These are phyloP conservation scores for Tangara arthus DNA, from an alignment of 2,797 vertebrate species.

Conservation along the genomic window DNA sequence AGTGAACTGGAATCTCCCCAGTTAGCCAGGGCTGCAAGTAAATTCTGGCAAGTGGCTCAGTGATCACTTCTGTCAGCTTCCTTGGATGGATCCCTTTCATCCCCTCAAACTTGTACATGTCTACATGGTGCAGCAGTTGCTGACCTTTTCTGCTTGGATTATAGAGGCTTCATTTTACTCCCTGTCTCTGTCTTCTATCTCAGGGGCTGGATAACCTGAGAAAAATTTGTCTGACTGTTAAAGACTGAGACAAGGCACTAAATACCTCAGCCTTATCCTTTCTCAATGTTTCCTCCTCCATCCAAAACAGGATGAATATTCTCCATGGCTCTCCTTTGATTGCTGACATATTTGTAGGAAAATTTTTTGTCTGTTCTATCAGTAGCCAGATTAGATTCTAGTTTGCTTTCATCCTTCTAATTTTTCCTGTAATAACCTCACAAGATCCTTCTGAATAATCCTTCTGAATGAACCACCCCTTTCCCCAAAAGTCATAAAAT, in stretches of 20 bases:
- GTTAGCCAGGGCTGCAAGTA: not conserved
- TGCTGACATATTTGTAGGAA: not conserved
- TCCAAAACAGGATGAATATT: not conserved
- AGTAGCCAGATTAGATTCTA: not conserved
- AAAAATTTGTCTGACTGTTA: not conserved
- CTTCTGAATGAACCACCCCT: not conserved
- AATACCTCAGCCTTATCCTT: not conserved
- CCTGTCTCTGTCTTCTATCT: not conserved
- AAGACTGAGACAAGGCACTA: not conserved
- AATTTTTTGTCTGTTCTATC: not conserved
- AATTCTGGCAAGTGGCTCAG: not conserved
- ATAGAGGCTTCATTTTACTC: not conserved
- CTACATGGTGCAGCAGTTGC: not conserved
- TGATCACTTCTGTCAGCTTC: not conserved
- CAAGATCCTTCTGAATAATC: not conserved
- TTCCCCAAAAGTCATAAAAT: not conserved
- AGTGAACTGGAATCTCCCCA: not conserved
- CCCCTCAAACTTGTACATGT: not conserved
- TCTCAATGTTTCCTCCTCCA: not conserved
- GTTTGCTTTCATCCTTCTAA: not conserved
- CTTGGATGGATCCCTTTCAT: not conserved
- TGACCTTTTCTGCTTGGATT: not conserved
- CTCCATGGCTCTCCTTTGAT: not conserved
- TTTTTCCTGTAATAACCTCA: not conserved
- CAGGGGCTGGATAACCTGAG: fast-evolving